Evolutionary conservation across 2,797 vertebrate genomes (phyloP).

Genomic region (Danio aesculapii): DNA sequence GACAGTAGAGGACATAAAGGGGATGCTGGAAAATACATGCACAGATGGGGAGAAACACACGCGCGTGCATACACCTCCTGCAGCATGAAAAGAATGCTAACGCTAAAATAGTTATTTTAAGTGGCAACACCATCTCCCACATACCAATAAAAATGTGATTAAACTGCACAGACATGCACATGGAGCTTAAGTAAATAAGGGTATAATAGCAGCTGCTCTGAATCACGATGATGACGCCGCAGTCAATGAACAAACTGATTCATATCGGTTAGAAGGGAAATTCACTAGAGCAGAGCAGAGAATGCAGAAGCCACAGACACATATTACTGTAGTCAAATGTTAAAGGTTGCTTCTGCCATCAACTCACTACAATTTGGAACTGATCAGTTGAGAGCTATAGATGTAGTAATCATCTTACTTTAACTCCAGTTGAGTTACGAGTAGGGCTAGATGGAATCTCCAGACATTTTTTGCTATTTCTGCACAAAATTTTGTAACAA

Average conservation of each 20-base stretch:
- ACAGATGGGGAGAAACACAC: slow-evolving; percentile 32
- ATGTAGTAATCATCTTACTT: background rate
- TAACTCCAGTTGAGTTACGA: background rate
- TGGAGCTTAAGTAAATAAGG: slow-evolving; percentile 23
- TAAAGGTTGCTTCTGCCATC: background rate
- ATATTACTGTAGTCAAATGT: too few relatives aligned
- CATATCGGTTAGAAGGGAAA: background rate
- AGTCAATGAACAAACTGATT: slow-evolving; percentile 43
- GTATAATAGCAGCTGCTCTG: background rate
- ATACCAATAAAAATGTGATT: slow-evolving; percentile 31
- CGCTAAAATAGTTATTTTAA: slow-evolving; percentile 28
- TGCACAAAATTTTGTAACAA: too few relatives aligned
- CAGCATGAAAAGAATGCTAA: slow-evolving; percentile 2
- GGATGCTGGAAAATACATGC: slow-evolving; percentile 19
- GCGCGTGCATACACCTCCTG: slow-evolving; percentile 8
- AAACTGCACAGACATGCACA: slow-evolving; percentile 15
- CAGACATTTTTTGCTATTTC: too few relatives aligned
- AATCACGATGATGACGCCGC: slow-evolving; percentile 26
- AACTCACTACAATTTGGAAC: background rate
- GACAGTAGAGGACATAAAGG: slow-evolving; percentile 29
- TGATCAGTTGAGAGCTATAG: background rate
- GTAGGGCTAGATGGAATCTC: too few relatives aligned
- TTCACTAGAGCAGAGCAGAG: background rate
- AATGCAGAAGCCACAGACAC: background rate
- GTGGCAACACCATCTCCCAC: slow-evolving; percentile 40